These are phyloP conservation scores for Eclectus roratus DNA, from an alignment of 2,113 vertebrate genomes.

Conservation along the genomic window DNA sequence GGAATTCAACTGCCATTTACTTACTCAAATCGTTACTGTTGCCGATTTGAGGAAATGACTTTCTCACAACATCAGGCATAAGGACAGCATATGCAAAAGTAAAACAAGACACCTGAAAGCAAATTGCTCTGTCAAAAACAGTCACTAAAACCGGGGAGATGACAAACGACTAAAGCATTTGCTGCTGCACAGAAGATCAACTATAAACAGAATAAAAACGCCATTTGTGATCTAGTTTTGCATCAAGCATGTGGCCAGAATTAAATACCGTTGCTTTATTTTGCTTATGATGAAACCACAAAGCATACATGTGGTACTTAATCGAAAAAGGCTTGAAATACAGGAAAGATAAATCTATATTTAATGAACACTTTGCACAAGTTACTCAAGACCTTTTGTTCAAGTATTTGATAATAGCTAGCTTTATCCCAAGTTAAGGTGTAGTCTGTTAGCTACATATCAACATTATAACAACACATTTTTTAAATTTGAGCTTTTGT, in stretches of 20 bases:
- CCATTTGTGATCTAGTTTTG: neutral
- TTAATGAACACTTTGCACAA: neutral
- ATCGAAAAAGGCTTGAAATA: neutral
- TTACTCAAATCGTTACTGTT: neutral
- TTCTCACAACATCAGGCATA: neutral
- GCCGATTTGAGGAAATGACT: neutral
- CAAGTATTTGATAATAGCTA: neutral
- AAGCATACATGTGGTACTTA: neutral
- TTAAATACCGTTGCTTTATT: neutral
- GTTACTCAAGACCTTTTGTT: neutral
- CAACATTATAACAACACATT: neutral
- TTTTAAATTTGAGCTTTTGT: neutral
- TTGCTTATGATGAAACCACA: neutral
- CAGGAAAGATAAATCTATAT: neutral
- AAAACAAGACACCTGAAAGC: conserved; percentile 38
- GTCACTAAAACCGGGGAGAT: conserved; percentile 12
- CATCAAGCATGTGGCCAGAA: neutral
- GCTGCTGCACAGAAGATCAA: neutral
- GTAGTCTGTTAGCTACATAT: neutral
- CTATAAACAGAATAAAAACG: conserved; percentile 5
- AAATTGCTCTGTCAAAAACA: conserved; percentile 46
- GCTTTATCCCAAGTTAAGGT: neutral
- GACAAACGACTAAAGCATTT: conserved; percentile 37
- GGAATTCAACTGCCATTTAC: conserved; percentile 24
- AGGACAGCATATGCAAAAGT: conserved; percentile 1